phyloP scores from a whole-genome alignment of 1,140 invertebrate species.

The Rhopalosiphum padi region DNA sequence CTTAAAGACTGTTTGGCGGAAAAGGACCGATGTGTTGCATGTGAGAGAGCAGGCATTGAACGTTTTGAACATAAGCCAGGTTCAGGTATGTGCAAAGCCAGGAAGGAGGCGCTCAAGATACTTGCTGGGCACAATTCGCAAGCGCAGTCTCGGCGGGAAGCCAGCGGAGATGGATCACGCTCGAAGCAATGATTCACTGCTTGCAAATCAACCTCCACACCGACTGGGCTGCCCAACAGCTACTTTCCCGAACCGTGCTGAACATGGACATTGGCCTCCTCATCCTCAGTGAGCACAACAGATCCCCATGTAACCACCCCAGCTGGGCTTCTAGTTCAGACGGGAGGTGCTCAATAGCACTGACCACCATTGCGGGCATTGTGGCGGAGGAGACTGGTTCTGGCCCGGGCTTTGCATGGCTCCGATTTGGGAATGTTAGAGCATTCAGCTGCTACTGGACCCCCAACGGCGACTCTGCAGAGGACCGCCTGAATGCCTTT shows the following conservation, averaged over 20 bases:
- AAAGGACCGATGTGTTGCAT: too few species aligned
- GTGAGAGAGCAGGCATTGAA: too few species aligned
- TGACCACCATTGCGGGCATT: neutral
- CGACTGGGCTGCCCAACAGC: neutral
- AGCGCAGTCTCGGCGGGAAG: too few species aligned
- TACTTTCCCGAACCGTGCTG: neutral
- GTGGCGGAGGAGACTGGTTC: neutral
- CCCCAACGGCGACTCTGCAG: neutral
- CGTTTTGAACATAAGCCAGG: too few species aligned
- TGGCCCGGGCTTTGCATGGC: neutral
- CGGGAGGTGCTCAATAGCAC: neutral
- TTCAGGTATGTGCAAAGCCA: too few species aligned
- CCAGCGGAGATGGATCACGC: too few species aligned
- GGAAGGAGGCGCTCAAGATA: too few species aligned
- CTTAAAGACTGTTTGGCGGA: too few species aligned
- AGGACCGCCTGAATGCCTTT: neutral
- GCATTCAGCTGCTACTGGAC: constrained; percentile 14
- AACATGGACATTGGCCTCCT: neutral
- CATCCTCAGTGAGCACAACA: neutral
- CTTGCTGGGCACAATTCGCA: too few species aligned
- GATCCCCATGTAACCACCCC: neutral
- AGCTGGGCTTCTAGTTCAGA: neutral
- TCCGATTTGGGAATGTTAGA: neutral
- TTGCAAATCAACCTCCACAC: too few species aligned
- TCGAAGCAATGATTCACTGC: neutral